These are phyloP conservation scores for Drosophila nannoptera DNA, from an alignment of 1,140 invertebrate genomes.

Conservation along the genomic window DNA sequence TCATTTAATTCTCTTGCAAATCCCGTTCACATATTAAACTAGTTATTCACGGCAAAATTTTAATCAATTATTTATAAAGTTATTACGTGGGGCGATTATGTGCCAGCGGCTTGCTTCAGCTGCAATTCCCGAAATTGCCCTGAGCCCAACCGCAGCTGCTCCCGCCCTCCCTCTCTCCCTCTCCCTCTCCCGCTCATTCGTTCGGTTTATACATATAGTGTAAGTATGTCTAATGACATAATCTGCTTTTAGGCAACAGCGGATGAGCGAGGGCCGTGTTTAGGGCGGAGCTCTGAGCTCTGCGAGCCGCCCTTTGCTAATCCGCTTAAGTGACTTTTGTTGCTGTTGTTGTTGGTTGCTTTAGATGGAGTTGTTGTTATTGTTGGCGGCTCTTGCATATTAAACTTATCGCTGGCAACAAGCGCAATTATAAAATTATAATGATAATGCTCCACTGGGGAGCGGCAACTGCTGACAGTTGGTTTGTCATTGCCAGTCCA, in stretches of 20 bases:
- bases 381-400: slow-evolving; percentile 58
- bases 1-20: not conserved
- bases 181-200: too few relatives aligned
- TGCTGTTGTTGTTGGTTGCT: slow-evolving; percentile 32
- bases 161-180: slow-evolving; percentile 7
- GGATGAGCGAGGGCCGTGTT: not conserved
- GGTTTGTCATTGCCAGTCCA: slow-evolving; percentile 61
- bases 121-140: slow-evolving; percentile 28
- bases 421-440: slow-evolving; percentile 78
- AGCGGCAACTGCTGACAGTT: slow-evolving; percentile 71
- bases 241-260: slow-evolving; percentile 72
- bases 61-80: slow-evolving; percentile 4
- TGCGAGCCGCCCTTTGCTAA: slow-evolving; percentile 67
- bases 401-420: slow-evolving; percentile 73
- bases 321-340: slow-evolving; percentile 74
- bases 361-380: slow-evolving; percentile 33
- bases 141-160: slow-evolving; percentile 29
- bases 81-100: not conserved
- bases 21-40: not conserved
- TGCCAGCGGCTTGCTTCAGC: slow-evolving; percentile 12
- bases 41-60: not conserved
- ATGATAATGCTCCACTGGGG: slow-evolving; percentile 72
- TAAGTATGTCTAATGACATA: slow-evolving; percentile 69
- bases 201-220: slow-evolving; percentile 13
- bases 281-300: slow-evolving; percentile 11